Evolutionary conservation across 2,888 invertebrate species (phyloP).

Genomic region (Erynnis tages): DNA sequence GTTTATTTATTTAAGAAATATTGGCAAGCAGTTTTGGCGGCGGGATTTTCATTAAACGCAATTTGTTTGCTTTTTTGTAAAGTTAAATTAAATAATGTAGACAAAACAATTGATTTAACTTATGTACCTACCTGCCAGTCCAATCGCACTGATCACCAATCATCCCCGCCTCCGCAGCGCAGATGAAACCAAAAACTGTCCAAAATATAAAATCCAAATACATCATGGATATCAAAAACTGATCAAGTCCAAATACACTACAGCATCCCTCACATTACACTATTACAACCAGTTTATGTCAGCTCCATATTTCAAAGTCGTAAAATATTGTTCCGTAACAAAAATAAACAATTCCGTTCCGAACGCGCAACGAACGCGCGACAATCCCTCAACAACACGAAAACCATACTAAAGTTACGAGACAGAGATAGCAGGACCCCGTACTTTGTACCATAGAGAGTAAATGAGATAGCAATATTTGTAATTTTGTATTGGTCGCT

Average conservation of each 20-base stretch:
- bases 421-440: conserved; percentile 39
- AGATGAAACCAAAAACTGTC: conserved; percentile 65
- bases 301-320: conserved; percentile 38
- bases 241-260: conserved; percentile 31
- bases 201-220: conserved; percentile 56
- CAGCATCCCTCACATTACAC: conserved; percentile 50
- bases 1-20: too few relatives aligned
- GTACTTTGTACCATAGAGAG: conserved; percentile 31
- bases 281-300: conserved; percentile 36
- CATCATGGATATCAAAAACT: conserved; percentile 45
- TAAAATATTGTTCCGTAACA: conserved; percentile 36
- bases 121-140: conserved; percentile 82
- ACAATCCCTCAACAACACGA: conserved; percentile 38
- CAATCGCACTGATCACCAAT: conserved; percentile 87
- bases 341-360: conserved; percentile 51
- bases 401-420: conserved; percentile 48
- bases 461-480: conserved; percentile 49
- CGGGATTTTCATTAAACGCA: too few relatives aligned
- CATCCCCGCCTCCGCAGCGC: conserved; percentile 76
- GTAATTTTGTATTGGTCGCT: conserved; percentile 36
- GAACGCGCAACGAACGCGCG: conserved; percentile 31
- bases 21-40: too few relatives aligned
- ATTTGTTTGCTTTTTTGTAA: too few relatives aligned
- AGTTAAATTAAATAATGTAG: too few relatives aligned
- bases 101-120: background rate